Percentiles rank a stretch among this genome's conserved stretches.
Conservation (phyloP, 2,888 invertebrate genomes). For the Conops quadrifasciatus region DNA sequence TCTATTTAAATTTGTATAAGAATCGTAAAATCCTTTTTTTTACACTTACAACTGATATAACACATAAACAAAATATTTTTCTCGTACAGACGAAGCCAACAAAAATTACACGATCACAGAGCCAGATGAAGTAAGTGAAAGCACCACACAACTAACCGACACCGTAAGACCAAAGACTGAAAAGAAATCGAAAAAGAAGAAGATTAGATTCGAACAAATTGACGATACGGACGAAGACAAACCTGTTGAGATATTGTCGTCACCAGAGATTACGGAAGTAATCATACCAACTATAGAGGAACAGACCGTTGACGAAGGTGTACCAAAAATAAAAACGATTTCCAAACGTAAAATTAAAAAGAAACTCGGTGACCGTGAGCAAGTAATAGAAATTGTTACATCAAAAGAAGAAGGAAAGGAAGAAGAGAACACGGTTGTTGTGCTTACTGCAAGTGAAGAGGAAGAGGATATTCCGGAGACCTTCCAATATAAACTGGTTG, state of each 20-base stretch:
- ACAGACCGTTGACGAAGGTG: conserved; percentile 47
- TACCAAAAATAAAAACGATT: conserved; percentile 49
- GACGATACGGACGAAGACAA: conserved; percentile 56
- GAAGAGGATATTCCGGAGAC: conserved; percentile 45
- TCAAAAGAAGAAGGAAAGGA: conserved; percentile 54
- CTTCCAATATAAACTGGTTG: conserved; percentile 18
- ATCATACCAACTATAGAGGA: conserved; percentile 41
- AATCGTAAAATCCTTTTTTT: too few species aligned
- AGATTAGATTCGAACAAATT: conserved; percentile 53
- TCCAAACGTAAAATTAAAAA: conserved; percentile 58
- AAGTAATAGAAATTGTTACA: conserved; percentile 54
- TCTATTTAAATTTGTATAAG: background rate
- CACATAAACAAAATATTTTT: conserved; percentile 27
- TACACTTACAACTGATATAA: background rate
- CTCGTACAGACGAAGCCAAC: conserved; percentile 44
- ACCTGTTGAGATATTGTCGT: conserved; percentile 52
- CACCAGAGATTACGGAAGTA: conserved; percentile 53
- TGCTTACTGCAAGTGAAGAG: conserved; percentile 48
- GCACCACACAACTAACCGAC: conserved; percentile 55
- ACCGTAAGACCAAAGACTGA: conserved; percentile 47
- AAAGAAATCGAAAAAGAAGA: conserved; percentile 55
- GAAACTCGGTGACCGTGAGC: conserved; percentile 52
- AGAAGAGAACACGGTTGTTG: conserved; percentile 52
- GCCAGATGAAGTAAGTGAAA: conserved; percentile 64
- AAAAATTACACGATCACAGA: conserved; percentile 61